Evolutionary conservation across 2,113 vertebrate species (phyloP).

Genomic region (Oceanites oceanicus): DNA sequence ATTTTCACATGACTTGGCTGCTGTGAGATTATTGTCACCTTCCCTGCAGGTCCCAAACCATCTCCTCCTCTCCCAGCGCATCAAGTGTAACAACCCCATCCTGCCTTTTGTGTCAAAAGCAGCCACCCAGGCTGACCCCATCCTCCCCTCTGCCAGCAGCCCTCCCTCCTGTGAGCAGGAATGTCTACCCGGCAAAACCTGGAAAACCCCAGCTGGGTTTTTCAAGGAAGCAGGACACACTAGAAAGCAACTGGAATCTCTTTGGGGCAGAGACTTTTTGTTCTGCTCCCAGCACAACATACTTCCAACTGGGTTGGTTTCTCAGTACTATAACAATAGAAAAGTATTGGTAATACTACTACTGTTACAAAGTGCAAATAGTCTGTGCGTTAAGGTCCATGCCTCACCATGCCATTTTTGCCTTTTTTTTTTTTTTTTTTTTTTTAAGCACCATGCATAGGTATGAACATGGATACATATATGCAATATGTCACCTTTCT

Average conservation of each 20-base stretch:
- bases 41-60: background rate
- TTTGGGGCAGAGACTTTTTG: background rate
- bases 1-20: background rate
- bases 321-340: background rate
- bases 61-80: background rate
- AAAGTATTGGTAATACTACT: background rate
- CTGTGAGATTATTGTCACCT: background rate
- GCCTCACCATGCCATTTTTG: background rate
- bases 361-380: background rate
- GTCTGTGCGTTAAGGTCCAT: background rate
- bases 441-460: background rate
- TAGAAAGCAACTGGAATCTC: background rate
- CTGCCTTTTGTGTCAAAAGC: background rate
- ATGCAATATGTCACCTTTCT: background rate
- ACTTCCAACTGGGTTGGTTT: background rate
- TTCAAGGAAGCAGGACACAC: background rate
- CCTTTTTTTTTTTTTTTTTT: background rate
- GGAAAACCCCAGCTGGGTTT: background rate
- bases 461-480: background rate
- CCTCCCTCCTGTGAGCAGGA: background rate
- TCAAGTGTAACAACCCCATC: background rate
- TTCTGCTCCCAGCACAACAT: background rate
- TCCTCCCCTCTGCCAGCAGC: background rate
- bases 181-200: background rate
- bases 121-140: background rate